These are phyloP conservation scores for Bubo blakistoni DNA, from an alignment of 2,113 vertebrate species.

Conservation along the genomic window DNA sequence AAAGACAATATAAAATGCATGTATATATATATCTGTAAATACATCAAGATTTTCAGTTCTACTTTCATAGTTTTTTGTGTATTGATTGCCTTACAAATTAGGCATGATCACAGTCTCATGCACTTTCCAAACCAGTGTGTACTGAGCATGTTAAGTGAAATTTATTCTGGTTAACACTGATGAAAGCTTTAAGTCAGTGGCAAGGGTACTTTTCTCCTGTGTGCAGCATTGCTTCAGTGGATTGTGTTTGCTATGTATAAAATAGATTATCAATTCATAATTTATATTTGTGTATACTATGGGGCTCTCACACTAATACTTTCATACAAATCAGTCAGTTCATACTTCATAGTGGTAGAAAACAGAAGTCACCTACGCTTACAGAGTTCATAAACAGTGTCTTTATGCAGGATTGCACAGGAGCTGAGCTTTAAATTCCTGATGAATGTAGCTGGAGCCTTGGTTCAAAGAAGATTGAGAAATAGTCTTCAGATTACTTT, in stretches of 20 bases:
- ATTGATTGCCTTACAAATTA: neutral
- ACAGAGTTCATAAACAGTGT: neutral
- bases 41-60: neutral
- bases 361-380: neutral
- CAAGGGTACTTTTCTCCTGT: neutral
- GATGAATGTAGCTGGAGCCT: neutral
- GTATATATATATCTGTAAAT: neutral
- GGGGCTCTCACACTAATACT: neutral
- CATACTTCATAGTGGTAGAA: neutral
- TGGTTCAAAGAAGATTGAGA: neutral
- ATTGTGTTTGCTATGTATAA: neutral
- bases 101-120: neutral
- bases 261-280: neutral
- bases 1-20: neutral
- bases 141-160: neutral
- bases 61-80: neutral
- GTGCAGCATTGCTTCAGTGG: neutral
- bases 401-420: neutral
- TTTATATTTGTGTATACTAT: neutral
- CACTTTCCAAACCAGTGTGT: neutral
- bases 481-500: neutral
- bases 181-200: neutral
- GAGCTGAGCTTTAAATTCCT: neutral
- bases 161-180: neutral
- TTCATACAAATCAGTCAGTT: neutral